Evolutionary conservation across 2,797 vertebrate genomes (phyloP).

Genomic region (Smutsia temminckii): DNA sequence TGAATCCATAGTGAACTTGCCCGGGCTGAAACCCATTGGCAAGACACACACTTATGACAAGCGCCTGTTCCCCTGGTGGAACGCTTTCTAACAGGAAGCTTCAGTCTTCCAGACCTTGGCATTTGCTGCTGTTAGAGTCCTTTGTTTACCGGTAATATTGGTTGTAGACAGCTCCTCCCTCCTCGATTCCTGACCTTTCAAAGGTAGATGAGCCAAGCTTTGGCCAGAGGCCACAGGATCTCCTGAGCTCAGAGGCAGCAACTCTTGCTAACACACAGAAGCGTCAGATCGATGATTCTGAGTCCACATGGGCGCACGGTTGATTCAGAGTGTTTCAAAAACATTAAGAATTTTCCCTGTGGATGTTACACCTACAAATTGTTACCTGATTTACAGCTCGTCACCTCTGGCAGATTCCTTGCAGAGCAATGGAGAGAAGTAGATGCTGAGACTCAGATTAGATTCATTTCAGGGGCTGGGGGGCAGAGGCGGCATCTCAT

Average conservation of each 20-base stretch:
- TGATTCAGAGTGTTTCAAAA: not conserved
- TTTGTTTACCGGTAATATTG: not conserved
- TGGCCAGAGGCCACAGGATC: not conserved
- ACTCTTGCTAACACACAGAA: not conserved
- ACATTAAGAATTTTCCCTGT: not conserved
- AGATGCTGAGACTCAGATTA: not conserved
- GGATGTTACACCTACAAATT: not conserved
- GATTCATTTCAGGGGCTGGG: not conserved
- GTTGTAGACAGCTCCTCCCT: not conserved
- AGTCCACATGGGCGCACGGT: not conserved
- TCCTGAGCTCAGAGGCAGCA: not conserved
- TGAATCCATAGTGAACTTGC: too few relatives aligned
- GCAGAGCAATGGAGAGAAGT: not conserved
- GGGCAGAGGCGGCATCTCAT: not conserved
- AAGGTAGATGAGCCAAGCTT: not conserved
- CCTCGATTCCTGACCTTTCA: conserved; percentile 2
- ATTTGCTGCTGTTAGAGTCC: not conserved
- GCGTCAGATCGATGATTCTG: not conserved
- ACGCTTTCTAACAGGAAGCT: conserved; percentile 49
- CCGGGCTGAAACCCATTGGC: too few relatives aligned
- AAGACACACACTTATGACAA: not conserved
- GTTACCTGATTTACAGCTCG: not conserved
- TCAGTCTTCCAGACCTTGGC: not conserved
- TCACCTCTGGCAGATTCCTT: not conserved
- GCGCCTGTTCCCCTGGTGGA: not conserved